Percentiles rank a stretch among this genome's conserved stretches.
phyloP scores from a whole-genome alignment of 2,888 invertebrate genomes.

The Drosophila mettleri region DNA sequence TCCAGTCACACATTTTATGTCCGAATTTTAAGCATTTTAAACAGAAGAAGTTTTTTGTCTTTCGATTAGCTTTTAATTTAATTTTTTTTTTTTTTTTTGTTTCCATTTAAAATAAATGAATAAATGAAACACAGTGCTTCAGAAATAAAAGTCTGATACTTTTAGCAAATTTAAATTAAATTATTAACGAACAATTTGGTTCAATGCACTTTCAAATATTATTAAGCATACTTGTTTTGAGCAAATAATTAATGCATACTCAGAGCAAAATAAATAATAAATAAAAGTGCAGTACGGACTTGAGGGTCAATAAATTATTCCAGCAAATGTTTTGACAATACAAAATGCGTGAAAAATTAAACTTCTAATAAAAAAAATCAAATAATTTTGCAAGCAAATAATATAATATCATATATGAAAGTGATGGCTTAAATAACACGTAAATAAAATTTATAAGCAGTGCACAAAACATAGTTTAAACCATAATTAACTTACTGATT shows the following conservation, averaged over 20 bases:
- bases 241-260: neutral
- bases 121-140: no score
- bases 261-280: neutral
- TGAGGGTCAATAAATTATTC: neutral
- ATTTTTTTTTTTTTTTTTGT: no score
- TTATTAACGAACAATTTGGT: neutral
- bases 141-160: neutral
- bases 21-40: conserved; percentile 2
- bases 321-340: neutral
- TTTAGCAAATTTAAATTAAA: no score
- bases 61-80: neutral
- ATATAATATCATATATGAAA: no score
- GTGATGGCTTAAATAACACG: conserved; percentile 20
- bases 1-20: conserved; percentile 17
- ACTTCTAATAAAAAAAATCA: neutral
- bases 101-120: no score
- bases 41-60: conserved; percentile 12
- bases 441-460: conserved; percentile 27
- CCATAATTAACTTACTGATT: conserved; percentile 32
- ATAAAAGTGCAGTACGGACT: conserved; percentile 1
- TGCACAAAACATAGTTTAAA: conserved; percentile 14
- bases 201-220: neutral
- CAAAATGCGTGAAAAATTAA: conserved; percentile 1
- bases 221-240: neutral
- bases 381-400: conserved; percentile 5